phyloP scores from a whole-genome alignment of 2,113 vertebrate species.

The Tapirus terrestris region DNA sequence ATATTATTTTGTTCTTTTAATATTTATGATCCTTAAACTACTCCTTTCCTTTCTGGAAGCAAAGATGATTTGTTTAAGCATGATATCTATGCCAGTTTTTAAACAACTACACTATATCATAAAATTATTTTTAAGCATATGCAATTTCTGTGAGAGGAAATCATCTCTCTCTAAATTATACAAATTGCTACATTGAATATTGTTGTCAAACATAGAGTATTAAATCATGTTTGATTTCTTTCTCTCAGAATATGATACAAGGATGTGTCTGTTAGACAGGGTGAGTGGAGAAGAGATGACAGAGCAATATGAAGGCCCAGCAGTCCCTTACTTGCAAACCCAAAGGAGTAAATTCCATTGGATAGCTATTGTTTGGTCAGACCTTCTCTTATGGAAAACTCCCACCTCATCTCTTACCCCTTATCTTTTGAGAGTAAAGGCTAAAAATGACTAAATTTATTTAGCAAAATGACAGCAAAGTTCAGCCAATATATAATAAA shows the following conservation, averaged over 20 bases:
- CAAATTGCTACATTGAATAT: conserved; percentile 21
- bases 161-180: conserved; percentile 21
- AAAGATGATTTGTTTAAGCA: conserved; percentile 53
- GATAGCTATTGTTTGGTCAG: background rate
- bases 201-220: conserved; percentile 3
- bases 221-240: background rate
- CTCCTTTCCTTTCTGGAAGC: conserved; percentile 52
- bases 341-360: background rate
- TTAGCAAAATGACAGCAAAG: background rate
- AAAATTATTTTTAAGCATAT: conserved; percentile 59
- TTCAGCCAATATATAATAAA: background rate
- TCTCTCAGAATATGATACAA: conserved; percentile 3
- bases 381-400: background rate
- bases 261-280: background rate
- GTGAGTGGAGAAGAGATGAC: background rate
- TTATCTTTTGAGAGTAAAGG: background rate
- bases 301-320: background rate
- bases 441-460: background rate
- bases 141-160: conserved; percentile 59
- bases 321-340: background rate
- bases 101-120: conserved; percentile 43
- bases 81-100: conserved; percentile 41
- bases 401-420: background rate
- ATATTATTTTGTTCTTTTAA: conserved; percentile 47
- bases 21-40: conserved; percentile 63